These are phyloP conservation scores for Drosophila pullipes DNA, from an alignment of 2,888 invertebrate species.

Conservation along the genomic window DNA sequence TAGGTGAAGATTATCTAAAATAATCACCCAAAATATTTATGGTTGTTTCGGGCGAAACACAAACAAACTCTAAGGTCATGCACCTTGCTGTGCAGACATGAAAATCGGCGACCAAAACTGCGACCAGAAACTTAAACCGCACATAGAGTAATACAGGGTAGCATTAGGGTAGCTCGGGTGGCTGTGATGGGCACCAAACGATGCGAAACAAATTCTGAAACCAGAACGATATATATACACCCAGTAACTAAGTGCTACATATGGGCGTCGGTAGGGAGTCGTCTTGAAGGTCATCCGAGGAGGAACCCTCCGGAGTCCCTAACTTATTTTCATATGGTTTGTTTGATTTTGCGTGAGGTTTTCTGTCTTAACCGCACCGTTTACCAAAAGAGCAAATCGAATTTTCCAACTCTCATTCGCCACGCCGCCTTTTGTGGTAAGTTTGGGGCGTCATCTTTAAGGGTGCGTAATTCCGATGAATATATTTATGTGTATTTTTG, in stretches of 20 bases:
- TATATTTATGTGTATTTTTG: conserved; percentile 5
- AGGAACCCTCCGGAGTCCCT: conserved; percentile 66
- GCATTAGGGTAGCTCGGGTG: conserved; percentile 14
- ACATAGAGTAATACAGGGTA: conserved; percentile 46
- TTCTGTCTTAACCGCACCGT: conserved; percentile 70
- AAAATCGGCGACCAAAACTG: conserved; percentile 75
- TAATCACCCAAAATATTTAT: conserved; percentile 83
- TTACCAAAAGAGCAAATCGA: conserved; percentile 73
- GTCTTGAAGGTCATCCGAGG: conserved; percentile 57
- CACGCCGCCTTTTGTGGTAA: conserved; percentile 69
- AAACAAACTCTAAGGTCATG: conserved; percentile 62
- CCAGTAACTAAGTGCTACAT: conserved; percentile 43
- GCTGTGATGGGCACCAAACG: conserved; percentile 47
- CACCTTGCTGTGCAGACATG: conserved; percentile 76
- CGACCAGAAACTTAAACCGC: conserved; percentile 80
- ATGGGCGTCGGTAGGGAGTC: conserved; percentile 71
- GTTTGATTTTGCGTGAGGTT: conserved; percentile 46
- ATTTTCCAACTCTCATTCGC: conserved; percentile 65
- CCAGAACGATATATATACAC: conserved; percentile 66
- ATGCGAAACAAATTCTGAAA: conserved; percentile 75
- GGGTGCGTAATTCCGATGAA: conserved; percentile 51
- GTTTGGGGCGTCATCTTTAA: conserved; percentile 65
- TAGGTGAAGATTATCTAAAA: conserved; percentile 78
- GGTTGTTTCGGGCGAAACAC: conserved; percentile 68
- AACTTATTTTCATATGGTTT: conserved; percentile 57